Evolutionary conservation across 2,113 vertebrate species (phyloP).

Genomic region (Pelusios castaneus): DNA sequence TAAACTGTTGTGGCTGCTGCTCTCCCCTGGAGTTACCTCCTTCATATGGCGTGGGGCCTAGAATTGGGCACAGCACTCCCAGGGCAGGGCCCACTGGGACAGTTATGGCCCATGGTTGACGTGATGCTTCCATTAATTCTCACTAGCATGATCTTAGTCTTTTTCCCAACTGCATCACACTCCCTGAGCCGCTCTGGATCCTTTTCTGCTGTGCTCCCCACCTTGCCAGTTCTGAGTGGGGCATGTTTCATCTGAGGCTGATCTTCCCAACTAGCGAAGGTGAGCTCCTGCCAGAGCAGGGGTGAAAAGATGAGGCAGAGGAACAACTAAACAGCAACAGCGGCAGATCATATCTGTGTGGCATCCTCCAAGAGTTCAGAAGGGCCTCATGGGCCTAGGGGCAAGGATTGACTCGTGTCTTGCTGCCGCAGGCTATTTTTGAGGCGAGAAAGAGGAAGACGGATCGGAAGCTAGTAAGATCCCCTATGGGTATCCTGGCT

Average conservation of each 20-base stretch:
- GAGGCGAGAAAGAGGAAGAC: neutral
- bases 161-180: neutral
- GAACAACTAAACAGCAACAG: no score
- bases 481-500: neutral
- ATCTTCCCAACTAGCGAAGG: no score
- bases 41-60: neutral
- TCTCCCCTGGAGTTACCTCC: neutral
- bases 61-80: neutral
- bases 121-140: neutral
- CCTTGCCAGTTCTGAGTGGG: neutral
- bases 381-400: neutral
- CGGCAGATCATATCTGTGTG: no score
- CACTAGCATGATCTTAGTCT: neutral
- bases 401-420: neutral
- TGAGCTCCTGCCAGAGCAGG: no score
- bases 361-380: no score
- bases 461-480: neutral
- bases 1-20: neutral
- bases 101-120: neutral
- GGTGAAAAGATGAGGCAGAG: no score
- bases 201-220: neutral
- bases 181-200: neutral
- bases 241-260: neutral
- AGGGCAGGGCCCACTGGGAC: neutral
- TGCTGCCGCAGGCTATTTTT: neutral